Conservation (phyloP, 2,888 invertebrate species). For the Idaea aversata region DNA sequence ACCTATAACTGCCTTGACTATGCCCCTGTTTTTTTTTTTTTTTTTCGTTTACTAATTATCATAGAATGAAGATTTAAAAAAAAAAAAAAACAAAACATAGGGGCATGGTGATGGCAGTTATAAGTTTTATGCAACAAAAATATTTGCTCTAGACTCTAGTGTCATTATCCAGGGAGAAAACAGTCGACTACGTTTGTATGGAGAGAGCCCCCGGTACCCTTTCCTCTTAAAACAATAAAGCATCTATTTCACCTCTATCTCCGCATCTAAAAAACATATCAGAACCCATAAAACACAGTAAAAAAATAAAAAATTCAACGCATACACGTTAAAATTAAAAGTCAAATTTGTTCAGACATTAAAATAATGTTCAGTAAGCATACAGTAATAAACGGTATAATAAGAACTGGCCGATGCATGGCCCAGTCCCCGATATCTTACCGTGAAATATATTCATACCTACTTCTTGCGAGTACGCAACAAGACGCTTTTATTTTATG, state of each 20-base stretch:
- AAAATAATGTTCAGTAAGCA: slow-evolving; percentile 40
- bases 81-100: no score
- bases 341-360: slow-evolving; percentile 29
- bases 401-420: slow-evolving; percentile 36
- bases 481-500: slow-evolving; percentile 23
- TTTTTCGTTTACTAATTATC: no score
- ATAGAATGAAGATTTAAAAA: no score
- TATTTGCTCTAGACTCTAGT: no score
- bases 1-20: no score
- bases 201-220: no score
- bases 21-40: no score
- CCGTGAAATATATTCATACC: slow-evolving; percentile 47
- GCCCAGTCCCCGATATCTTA: slow-evolving; percentile 41
- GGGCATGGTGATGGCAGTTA: no score
- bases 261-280: not conserved
- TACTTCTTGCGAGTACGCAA: slow-evolving; percentile 29
- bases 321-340: slow-evolving; percentile 24
- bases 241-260: not conserved
- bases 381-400: slow-evolving; percentile 47
- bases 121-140: no score
- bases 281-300: not conserved
- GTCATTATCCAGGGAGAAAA: no score
- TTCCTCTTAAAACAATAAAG: no score
- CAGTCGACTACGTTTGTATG: no score
- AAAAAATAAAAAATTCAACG: slow-evolving; percentile 11